These are phyloP conservation scores for Calypte anna DNA, from an alignment of 2,113 vertebrate species.

Conservation along the genomic window DNA sequence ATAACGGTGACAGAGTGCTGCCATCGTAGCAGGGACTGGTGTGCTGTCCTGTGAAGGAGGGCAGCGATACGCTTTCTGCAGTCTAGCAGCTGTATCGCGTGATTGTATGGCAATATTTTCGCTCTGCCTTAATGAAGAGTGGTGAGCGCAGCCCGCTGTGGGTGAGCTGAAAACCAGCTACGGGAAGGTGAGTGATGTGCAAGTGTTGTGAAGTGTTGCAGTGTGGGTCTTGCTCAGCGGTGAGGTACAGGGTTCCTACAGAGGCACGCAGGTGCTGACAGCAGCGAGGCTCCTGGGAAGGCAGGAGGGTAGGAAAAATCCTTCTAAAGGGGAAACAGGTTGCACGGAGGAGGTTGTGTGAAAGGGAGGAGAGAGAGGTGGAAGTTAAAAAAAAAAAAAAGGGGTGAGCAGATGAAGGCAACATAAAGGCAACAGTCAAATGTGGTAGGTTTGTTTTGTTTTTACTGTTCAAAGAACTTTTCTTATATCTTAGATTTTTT, in stretches of 20 bases:
- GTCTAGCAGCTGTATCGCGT: accelerated
- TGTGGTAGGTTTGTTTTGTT: background rate
- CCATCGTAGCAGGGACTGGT: accelerated
- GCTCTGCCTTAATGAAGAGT: accelerated
- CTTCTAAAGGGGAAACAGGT: background rate
- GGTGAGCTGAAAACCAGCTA: accelerated
- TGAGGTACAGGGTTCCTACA: accelerated
- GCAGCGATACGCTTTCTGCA: background rate
- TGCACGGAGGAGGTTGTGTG: background rate
- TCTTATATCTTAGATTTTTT: background rate
- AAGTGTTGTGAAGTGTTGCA: accelerated
- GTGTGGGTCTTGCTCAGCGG: accelerated
- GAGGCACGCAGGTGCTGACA: background rate
- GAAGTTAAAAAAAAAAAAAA: background rate
- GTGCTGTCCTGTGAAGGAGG: background rate
- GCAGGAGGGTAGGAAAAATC: background rate
- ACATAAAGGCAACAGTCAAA: accelerated
- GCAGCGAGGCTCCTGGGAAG: background rate
- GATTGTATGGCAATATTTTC: accelerated
- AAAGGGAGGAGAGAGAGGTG: background rate
- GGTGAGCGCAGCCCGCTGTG: background rate
- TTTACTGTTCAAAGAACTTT: background rate
- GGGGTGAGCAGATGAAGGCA: background rate
- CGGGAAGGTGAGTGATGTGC: accelerated
- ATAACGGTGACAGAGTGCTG: background rate